Conservation (phyloP, 2,888 invertebrate species). For the Stramonita haemastoma region DNA sequence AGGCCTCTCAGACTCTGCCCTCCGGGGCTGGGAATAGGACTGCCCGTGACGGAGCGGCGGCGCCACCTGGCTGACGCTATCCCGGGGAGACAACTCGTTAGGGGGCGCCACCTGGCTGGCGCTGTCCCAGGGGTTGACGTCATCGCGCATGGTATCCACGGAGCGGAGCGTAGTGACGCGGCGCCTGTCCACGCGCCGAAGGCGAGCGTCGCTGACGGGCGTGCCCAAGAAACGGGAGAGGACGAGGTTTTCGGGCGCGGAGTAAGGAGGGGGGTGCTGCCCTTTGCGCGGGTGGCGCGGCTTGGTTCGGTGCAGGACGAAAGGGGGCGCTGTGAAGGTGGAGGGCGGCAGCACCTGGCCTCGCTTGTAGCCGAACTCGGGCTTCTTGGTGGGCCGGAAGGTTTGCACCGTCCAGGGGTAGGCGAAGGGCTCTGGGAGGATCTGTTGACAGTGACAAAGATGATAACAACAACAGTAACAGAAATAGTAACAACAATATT, state of each 20-base stretch:
- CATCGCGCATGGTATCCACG: conserved; percentile 4
- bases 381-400: conserved; percentile 39
- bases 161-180: conserved; percentile 10
- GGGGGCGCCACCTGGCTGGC: conserved; percentile 39
- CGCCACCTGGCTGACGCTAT: background rate
- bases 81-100: conserved; percentile 1
- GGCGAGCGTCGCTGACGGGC: conserved; percentile 21
- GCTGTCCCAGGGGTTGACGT: conserved; percentile 42
- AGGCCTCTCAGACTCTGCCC: too few relatives aligned
- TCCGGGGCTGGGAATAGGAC: too few relatives aligned
- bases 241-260: conserved; percentile 47
- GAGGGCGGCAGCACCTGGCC: conserved; percentile 47
- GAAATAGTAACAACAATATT: too few relatives aligned
- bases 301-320: conserved; percentile 46
- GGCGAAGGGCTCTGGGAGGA: conserved; percentile 59
- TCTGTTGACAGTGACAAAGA: conserved; percentile 26
- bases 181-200: conserved; percentile 19
- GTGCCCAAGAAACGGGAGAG: conserved; percentile 25
- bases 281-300: conserved; percentile 25
- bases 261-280: conserved; percentile 47
- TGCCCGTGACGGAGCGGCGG: too few relatives aligned
- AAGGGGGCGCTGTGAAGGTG: conserved; percentile 56
- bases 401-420: conserved; percentile 67
- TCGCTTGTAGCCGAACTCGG: conserved; percentile 21
- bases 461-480: too few relatives aligned